Conservation (phyloP, 2,797 vertebrate genomes). For the Danio aesculapii region DNA sequence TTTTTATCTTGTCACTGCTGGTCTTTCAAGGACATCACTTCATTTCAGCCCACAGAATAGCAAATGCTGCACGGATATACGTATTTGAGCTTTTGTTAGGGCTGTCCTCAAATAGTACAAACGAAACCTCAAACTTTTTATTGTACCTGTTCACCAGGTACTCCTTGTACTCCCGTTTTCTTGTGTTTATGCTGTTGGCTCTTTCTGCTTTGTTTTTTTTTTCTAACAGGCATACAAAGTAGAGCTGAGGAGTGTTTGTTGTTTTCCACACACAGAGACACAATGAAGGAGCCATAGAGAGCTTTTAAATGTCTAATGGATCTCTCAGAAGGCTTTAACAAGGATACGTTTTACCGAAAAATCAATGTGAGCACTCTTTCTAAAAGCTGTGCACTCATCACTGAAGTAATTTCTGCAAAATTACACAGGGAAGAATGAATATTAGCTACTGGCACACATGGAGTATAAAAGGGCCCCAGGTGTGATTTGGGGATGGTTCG, state of each 20-base stretch:
- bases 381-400: constrained; percentile 28
- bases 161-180: not conserved
- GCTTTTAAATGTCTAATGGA: constrained; percentile 47
- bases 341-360: constrained; percentile 22
- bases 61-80: not conserved
- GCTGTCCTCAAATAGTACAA: not conserved
- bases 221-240: not conserved
- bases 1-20: constrained; percentile 26
- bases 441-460: constrained; percentile 16
- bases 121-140: constrained; percentile 3
- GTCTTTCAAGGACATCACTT: constrained; percentile 22
- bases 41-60: not conserved
- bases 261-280: not conserved
- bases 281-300: not conserved
- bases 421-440: constrained; percentile 1
- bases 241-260: constrained; percentile 1
- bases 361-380: constrained; percentile 35
- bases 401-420: constrained; percentile 16
- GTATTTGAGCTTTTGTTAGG: not conserved
- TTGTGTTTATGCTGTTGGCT: not conserved
- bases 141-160: constrained; percentile 7
- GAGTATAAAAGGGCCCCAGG: constrained; percentile 26
- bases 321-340: constrained; percentile 17
- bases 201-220: not conserved
- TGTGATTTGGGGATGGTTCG: constrained; percentile 38